Evolutionary conservation across 2,113 vertebrate genomes (phyloP).

Genomic region (Actenoides lindsayi): DNA sequence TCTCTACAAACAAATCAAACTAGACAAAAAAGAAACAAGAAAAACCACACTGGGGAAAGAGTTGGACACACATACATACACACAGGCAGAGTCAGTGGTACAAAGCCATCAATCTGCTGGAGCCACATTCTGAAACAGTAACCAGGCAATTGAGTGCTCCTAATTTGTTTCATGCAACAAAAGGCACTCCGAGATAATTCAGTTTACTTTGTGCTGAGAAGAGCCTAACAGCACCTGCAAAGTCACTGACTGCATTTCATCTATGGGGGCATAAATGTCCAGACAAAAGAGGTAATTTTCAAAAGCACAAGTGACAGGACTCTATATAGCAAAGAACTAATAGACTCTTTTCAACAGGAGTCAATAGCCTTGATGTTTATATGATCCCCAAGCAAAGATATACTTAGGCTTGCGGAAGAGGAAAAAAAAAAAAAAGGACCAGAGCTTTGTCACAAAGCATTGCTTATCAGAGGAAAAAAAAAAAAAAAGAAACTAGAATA

Average conservation of each 20-base stretch:
- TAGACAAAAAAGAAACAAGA: background rate
- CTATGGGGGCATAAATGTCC: background rate
- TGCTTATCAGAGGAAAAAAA: background rate
- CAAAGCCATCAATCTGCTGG: background rate
- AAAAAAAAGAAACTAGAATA: background rate
- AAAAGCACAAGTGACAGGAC: background rate
- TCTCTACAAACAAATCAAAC: background rate
- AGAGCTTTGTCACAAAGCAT: background rate
- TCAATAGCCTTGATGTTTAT: background rate
- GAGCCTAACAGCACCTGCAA: background rate
- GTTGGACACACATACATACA: background rate
- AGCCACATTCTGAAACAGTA: background rate
- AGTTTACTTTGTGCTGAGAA: background rate
- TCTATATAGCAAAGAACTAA: background rate
- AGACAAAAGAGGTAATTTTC: background rate
- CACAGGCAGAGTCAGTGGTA: too few relatives aligned
- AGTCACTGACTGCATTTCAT: background rate
- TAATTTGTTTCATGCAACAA: background rate
- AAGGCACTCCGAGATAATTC: background rate
- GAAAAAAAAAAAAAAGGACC: background rate
- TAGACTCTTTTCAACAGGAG: background rate
- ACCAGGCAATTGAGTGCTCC: background rate
- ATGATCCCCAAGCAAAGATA: background rate
- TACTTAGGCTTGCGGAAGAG: background rate
- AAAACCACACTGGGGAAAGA: background rate